Percentiles rank a stretch among this genome's conserved stretches.
These are phyloP conservation scores for Phoebastria nigripes DNA, from an alignment of 2,797 vertebrate species.

Conservation along the genomic window DNA sequence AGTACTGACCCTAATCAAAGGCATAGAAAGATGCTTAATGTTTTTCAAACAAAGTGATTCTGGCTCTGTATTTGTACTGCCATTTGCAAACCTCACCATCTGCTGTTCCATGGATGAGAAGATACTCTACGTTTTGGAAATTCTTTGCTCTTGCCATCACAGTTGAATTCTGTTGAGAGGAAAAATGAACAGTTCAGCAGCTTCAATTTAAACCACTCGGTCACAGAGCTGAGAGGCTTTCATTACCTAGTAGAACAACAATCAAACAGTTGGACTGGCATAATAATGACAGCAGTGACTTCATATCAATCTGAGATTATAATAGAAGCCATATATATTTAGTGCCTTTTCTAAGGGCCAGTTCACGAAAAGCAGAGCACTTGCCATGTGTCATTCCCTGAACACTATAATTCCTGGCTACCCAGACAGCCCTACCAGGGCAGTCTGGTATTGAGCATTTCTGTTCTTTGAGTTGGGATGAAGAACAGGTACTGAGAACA, in stretches of 20 bases:
- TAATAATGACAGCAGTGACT: not conserved
- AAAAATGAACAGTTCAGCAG: constrained; percentile 76
- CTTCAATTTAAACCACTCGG: constrained; percentile 68
- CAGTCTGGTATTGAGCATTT: not conserved
- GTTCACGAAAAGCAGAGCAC: not conserved
- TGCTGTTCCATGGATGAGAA: constrained; percentile 86
- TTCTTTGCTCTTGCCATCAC: constrained; percentile 84
- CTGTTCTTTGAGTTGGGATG: not conserved
- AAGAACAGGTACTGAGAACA: not conserved
- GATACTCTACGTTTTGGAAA: constrained; percentile 83
- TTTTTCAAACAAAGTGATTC: constrained; percentile 81
- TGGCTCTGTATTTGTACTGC: constrained; percentile 77
- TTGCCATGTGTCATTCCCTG: not conserved
- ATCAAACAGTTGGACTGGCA: not conserved
- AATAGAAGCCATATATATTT: not conserved
- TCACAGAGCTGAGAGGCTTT: constrained; percentile 28
- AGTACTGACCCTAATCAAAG: constrained; percentile 72
- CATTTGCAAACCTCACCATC: constrained; percentile 83
- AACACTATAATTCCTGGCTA: not conserved
- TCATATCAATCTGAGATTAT: not conserved
- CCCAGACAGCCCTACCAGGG: not conserved
- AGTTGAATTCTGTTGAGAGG: constrained; percentile 82
- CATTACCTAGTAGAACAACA: constrained; percentile 7
- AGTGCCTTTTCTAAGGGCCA: not conserved
- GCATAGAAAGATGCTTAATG: constrained; percentile 75